Conservation (phyloP, 2,797 vertebrate species). For the Spinibarbus caldwelli region DNA sequence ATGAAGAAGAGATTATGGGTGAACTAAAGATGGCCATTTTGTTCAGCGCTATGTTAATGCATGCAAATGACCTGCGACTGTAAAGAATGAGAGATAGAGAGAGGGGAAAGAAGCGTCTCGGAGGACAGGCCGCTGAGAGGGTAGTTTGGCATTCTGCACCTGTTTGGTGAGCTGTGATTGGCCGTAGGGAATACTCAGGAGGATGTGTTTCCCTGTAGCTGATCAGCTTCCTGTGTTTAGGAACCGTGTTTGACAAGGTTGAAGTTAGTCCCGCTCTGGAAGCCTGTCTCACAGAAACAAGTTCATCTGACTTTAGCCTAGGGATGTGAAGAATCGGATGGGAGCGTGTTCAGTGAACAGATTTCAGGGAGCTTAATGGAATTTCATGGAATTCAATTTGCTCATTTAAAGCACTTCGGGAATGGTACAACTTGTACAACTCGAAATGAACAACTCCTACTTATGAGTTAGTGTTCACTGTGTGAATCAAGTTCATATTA, state of each 20-base stretch:
- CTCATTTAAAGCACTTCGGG: background rate
- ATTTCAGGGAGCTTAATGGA: background rate
- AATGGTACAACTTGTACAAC: no score
- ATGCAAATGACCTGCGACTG: conserved; percentile 81
- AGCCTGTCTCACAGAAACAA: conserved; percentile 20
- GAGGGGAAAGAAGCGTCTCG: conserved; percentile 4
- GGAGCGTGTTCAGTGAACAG: background rate
- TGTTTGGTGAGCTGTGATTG: conserved; percentile 50
- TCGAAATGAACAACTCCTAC: background rate
- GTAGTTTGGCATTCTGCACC: conserved; percentile 56
- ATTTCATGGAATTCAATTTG: conserved; percentile 2
- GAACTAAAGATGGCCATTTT: conserved; percentile 75
- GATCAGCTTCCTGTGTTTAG: conserved; percentile 48
- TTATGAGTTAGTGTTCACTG: background rate
- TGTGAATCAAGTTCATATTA: background rate
- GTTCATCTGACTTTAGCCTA: conserved; percentile 23
- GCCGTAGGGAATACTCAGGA: conserved; percentile 36
- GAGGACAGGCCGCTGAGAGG: conserved; percentile 61
- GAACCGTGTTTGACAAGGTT: conserved; percentile 53
- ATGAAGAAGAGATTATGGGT: conserved; percentile 55
- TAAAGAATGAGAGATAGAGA: conserved; percentile 41
- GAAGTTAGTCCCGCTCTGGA: conserved; percentile 30
- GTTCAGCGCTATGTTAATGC: conserved; percentile 74
- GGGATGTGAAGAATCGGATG: background rate
- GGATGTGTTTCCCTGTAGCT: conserved; percentile 46